A percentile compares a stretch with the other conserved stretches of the same genome.
Evolutionary conservation across 2,113 vertebrate species (phyloP).

Genomic region (Gulo gulo): DNA sequence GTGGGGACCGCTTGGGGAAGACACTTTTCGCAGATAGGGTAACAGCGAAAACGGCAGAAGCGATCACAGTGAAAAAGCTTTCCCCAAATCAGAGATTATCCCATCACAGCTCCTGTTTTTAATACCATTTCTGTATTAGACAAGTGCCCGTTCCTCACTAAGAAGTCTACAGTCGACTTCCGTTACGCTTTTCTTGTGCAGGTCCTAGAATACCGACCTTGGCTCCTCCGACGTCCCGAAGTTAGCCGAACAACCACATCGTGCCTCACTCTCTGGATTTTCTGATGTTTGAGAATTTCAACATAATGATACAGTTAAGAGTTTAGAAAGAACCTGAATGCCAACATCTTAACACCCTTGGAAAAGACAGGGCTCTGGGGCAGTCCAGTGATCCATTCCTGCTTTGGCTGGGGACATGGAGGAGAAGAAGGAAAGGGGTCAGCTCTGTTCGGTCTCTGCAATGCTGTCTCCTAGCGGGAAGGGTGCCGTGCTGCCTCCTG

Average conservation of each 20-base stretch:
- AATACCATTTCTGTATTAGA: background rate
- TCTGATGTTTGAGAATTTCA: background rate
- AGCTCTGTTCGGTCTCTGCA: too few relatives aligned
- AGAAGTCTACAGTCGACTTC: too few relatives aligned
- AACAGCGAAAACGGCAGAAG: background rate
- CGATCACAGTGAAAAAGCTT: background rate
- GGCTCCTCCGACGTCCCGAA: background rate
- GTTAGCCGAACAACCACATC: background rate
- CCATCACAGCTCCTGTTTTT: too few relatives aligned
- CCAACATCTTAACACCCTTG: background rate
- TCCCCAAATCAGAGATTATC: background rate
- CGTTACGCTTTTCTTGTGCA: background rate
- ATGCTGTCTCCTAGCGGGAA: background rate
- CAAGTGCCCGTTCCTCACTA: rapidly evolving
- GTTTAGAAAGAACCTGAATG: background rate
- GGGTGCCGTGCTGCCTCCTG: background rate
- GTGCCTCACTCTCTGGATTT: background rate
- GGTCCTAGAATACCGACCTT: background rate
- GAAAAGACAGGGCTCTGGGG: background rate
- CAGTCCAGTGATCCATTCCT: rapidly evolving
- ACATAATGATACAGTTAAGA: background rate
- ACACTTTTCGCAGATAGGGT: background rate
- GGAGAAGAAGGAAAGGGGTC: background rate
- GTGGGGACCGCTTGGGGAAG: rapidly evolving
- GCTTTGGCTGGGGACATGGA: background rate